Conservation (phyloP, 1,140 invertebrate genomes). For the Bombus terrestris region DNA sequence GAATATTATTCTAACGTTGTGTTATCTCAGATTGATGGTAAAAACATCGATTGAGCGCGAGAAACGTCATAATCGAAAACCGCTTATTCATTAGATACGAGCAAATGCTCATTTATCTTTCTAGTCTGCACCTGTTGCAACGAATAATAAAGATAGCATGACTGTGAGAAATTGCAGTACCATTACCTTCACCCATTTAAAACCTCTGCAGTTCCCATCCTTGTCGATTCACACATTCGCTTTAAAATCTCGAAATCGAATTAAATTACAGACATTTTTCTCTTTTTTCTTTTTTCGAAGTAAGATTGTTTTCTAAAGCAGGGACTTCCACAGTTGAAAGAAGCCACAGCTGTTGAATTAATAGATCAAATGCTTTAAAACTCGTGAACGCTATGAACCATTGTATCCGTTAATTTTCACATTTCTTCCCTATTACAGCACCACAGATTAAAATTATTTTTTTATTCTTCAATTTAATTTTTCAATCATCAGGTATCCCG, state of each 20-base stretch:
- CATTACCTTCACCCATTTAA: not conserved
- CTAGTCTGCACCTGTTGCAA: not conserved
- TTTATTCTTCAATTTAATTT: not conserved
- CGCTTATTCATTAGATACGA: not conserved
- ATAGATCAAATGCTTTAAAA: too few species aligned
- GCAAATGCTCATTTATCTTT: slow-evolving; percentile 13
- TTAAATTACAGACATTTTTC: not conserved
- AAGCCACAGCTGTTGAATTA: too few species aligned
- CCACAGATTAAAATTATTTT: not conserved
- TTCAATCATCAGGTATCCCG: not conserved
- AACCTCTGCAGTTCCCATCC: not conserved
- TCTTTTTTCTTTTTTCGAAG: too few species aligned
- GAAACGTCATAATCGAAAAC: not conserved
- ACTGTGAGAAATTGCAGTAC: slow-evolving; percentile 9
- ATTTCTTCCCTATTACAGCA: not conserved
- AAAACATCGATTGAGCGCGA: not conserved
- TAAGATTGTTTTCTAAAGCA: too few species aligned
- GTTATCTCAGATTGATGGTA: not conserved
- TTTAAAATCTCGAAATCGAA: too few species aligned
- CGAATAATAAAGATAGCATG: not conserved
- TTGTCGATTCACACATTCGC: not conserved
- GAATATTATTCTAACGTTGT: not conserved
- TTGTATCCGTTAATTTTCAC: not conserved
- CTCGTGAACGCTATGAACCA: too few species aligned
- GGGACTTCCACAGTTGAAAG: too few species aligned